Evolutionary conservation across 2,797 vertebrate species (phyloP).

Genomic region (Spinibarbus caldwelli): DNA sequence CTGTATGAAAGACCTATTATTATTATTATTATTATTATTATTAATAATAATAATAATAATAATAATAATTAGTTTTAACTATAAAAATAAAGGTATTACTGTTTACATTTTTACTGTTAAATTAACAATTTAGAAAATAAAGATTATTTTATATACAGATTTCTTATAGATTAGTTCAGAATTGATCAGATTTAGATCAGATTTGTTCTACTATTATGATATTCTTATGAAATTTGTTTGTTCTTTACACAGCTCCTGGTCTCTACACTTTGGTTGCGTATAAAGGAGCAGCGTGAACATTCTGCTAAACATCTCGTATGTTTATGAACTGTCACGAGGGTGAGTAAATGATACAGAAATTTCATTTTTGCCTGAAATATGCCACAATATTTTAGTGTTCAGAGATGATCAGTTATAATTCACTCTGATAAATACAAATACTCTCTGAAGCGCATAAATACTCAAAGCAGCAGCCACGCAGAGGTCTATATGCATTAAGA

Average conservation of each 20-base stretch:
- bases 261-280: too few species aligned
- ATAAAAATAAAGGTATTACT: background rate
- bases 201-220: background rate
- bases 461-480: background rate
- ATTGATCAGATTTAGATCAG: background rate
- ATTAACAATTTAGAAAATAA: background rate
- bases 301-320: background rate
- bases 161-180: background rate
- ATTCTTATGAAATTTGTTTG: too few species aligned
- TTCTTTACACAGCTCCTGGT: too few species aligned
- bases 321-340: background rate
- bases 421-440: background rate
- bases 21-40: background rate
- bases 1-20: background rate
- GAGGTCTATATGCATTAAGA: background rate
- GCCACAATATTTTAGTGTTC: background rate
- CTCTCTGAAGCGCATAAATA: conserved; percentile 22
- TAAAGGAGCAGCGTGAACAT: background rate
- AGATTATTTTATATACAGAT: background rate
- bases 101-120: background rate
- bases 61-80: background rate
- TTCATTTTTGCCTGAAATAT: background rate
- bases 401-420: conserved; percentile 4
- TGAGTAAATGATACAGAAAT: background rate
- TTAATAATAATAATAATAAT: too few species aligned